A percentile compares a stretch with the other conserved stretches of the same genome.
Evolutionary conservation across 2,888 invertebrate genomes (phyloP).

Genomic region (Loripinus fragilis): DNA sequence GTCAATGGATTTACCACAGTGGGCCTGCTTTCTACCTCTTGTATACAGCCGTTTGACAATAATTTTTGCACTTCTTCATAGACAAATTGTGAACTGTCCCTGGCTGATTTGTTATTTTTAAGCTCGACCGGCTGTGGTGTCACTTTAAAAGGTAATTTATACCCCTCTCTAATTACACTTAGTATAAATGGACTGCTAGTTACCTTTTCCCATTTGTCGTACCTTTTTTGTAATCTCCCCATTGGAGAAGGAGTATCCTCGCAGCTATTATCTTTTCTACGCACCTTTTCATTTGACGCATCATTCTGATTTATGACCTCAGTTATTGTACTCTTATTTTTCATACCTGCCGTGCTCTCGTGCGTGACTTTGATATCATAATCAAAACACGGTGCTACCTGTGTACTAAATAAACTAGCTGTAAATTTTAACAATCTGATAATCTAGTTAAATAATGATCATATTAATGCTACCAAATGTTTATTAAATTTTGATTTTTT

Average conservation of each 20-base stretch:
- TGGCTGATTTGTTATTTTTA: slow-evolving; percentile 19
- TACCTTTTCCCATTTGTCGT: background rate
- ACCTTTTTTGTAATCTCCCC: background rate
- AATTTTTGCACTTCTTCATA: background rate
- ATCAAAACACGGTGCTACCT: background rate
- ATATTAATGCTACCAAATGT: too few relatives aligned
- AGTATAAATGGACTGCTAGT: background rate
- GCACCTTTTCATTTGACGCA: background rate
- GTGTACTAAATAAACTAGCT: background rate
- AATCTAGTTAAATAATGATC: too few relatives aligned
- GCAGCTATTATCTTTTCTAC: background rate
- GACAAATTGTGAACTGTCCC: slow-evolving; percentile 5
- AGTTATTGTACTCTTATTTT: background rate
- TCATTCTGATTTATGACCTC: background rate
- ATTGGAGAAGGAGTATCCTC: background rate
- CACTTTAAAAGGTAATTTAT: slow-evolving; percentile 9
- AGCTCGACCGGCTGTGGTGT: background rate
- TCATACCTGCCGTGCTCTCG: background rate
- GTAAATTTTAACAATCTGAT: background rate
- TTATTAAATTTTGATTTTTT: too few relatives aligned
- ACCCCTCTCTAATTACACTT: slow-evolving; percentile 1
- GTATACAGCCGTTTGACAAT: background rate
- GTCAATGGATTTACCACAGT: slow-evolving; percentile 16
- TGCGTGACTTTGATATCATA: background rate
- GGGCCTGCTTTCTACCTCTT: background rate